A percentile compares a stretch with the other conserved stretches of the same genome.
These are phyloP conservation scores for Odocoileus virginianus DNA, from an alignment of 2,113 vertebrate genomes.

Conservation along the genomic window DNA sequence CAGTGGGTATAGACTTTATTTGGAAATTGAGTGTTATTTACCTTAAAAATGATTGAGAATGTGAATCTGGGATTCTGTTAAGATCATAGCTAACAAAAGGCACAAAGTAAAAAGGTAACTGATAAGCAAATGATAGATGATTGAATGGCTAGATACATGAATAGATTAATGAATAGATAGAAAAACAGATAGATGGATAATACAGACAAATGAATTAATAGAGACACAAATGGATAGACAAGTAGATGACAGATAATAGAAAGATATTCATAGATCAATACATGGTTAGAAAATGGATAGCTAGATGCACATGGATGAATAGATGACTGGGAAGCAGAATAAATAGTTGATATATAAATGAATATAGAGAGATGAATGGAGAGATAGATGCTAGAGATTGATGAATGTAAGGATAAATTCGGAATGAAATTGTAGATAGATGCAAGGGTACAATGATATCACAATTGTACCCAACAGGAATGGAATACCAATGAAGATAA, in stretches of 20 bases:
- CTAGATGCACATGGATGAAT: constrained; percentile 55
- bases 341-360: constrained; percentile 72
- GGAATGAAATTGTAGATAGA: constrained; percentile 52
- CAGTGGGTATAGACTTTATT: constrained; percentile 44
- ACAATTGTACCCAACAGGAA: not conserved
- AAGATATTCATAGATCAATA: constrained; percentile 72
- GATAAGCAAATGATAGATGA: constrained; percentile 62
- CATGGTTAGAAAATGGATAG: constrained; percentile 68
- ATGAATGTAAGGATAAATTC: constrained; percentile 50
- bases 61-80: constrained; percentile 64
- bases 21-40: constrained; percentile 66
- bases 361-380: constrained; percentile 46
- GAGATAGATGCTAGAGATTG: constrained; percentile 37
- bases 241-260: constrained; percentile 56
- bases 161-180: constrained; percentile 60
- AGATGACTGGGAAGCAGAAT: constrained; percentile 62
- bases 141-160: constrained; percentile 46
- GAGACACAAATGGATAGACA: constrained; percentile 66
- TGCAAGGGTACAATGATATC: constrained; percentile 9
- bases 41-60: constrained; percentile 55
- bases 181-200: constrained; percentile 62
- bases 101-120: constrained; percentile 57
- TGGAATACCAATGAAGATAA: constrained; percentile 51
- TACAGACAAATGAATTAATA: constrained; percentile 64
- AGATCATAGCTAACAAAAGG: constrained; percentile 67